Base-by-base conservation (phyloP, 2,888 invertebrate species). In the Slavum lentiscoides region DNA sequence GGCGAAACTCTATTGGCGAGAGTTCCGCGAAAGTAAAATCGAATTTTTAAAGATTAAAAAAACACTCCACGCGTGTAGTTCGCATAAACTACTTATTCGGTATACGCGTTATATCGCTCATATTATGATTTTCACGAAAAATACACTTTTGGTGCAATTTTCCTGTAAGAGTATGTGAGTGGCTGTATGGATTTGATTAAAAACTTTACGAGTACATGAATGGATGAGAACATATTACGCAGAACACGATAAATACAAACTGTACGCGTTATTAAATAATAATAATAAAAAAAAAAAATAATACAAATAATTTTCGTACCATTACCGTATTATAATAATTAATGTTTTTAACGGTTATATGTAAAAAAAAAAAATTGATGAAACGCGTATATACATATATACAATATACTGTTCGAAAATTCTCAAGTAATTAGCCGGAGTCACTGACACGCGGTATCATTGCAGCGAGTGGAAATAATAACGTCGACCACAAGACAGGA, bases 401-500 rank as follows among this genome's bases (percentile, higher is more conserved):
- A 30, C 30, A 30, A 13, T 15, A 59, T 21, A 19, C 23, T 77
- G 61, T 62, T n/a, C 5, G n/a, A 17, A 68, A 30, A 62, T 62
- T 69, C 3, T 69, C 62, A 8, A 39, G 39, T 70, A 53, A 55
- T 66, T 55, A 66, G 59, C 49, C 2, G 21, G 55, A 80, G 68
- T 80, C 64, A 64, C n/a, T 58, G 72, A 80, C 55, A 64, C 55
- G 74, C 23, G 1, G 43, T n/a, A 66, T 67, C 74, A 58, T 53
- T 64, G 62, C 53, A 2, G 62, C 53, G 2, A 43, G 66, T 62
- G 23, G n/a, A 72, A 69, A 69, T 61, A 68, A 75, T 67, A 58
- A 69, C 76, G 43, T 23, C 62, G 72, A 80, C 72, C 72, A 30
- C 80, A 72, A 80, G n/a, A 80, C 70, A 80, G 80, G 80, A 80